phyloP scores from a whole-genome alignment of 2,113 vertebrate genomes.

The Falco punctatus region DNA sequence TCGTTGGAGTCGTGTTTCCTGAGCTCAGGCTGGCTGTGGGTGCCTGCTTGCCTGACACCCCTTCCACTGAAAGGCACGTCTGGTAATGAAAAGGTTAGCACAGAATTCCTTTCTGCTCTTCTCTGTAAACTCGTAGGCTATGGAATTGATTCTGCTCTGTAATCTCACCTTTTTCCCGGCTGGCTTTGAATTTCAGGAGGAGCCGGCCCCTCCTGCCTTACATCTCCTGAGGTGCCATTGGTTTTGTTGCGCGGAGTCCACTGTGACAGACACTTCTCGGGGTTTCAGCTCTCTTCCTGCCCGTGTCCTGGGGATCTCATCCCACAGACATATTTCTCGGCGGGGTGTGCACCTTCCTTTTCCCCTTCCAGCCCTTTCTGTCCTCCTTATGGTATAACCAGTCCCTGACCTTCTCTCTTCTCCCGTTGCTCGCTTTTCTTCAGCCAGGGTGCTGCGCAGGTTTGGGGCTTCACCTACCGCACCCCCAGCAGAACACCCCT shows the following conservation, averaged over 20 bases:
- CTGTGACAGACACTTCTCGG: rapidly evolving
- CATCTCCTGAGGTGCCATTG: neutral
- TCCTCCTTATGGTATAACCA: rapidly evolving
- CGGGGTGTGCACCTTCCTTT: neutral
- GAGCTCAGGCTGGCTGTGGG: neutral
- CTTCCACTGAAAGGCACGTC: rapidly evolving
- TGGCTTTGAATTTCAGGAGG: neutral
- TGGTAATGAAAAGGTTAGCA: neutral
- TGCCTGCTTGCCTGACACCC: neutral
- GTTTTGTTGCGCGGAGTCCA: rapidly evolving
- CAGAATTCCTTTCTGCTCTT: too few species aligned
- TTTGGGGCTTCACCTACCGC: neutral
- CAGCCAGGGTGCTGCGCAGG: neutral
- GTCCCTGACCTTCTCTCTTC: neutral
- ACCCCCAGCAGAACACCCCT: neutral
- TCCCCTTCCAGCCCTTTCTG: neutral
- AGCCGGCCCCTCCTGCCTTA: rapidly evolving
- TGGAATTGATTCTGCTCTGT: neutral
- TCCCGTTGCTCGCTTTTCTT: rapidly evolving
- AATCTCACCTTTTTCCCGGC: rapidly evolving
- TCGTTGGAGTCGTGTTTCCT: too few species aligned
- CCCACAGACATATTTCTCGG: neutral
- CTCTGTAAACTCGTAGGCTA: neutral
- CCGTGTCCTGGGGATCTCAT: rapidly evolving
- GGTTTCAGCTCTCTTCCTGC: neutral